Percentiles rank a stretch among this genome's conserved stretches.
Evolutionary conservation across 2,113 vertebrate species (phyloP).

Genomic region (Eretmochelys imbricata): DNA sequence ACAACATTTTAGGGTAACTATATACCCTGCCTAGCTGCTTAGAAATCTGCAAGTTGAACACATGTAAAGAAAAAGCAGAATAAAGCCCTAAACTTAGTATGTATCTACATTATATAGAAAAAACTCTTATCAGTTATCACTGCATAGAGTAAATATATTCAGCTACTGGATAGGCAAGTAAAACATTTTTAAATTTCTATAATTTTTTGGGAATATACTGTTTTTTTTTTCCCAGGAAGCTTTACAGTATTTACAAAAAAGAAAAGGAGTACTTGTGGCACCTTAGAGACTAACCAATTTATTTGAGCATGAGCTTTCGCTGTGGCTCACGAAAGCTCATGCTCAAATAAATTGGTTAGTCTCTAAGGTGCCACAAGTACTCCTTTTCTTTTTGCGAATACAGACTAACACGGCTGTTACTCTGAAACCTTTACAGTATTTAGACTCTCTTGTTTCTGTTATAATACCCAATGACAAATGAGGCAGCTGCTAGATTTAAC

Average conservation of each 20-base stretch:
- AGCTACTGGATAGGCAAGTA: neutral
- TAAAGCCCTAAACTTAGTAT: neutral
- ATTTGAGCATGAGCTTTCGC: too few relatives aligned
- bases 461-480: conserved; percentile 64
- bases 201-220: conserved; percentile 25
- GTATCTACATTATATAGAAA: neutral
- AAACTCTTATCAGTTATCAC: neutral
- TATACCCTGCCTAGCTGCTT: neutral
- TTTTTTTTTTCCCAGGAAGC: conserved; percentile 16
- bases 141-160: neutral
- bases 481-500: conserved; percentile 57
- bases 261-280: too few relatives aligned
- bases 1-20: neutral
- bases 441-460: conserved; percentile 20
- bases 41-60: conserved; percentile 14
- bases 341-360: too few relatives aligned
- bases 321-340: too few relatives aligned
- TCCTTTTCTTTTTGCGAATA: too few relatives aligned
- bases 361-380: too few relatives aligned
- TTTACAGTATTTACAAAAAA: conserved; percentile 16
- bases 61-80: neutral
- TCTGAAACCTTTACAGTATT: conserved; percentile 9
- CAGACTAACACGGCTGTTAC: too few relatives aligned
- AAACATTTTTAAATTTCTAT: neutral
- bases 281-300: too few relatives aligned